Base-by-base conservation (phyloP, 1,140 invertebrate genomes). In the Thereuonema tuberculata region DNA sequence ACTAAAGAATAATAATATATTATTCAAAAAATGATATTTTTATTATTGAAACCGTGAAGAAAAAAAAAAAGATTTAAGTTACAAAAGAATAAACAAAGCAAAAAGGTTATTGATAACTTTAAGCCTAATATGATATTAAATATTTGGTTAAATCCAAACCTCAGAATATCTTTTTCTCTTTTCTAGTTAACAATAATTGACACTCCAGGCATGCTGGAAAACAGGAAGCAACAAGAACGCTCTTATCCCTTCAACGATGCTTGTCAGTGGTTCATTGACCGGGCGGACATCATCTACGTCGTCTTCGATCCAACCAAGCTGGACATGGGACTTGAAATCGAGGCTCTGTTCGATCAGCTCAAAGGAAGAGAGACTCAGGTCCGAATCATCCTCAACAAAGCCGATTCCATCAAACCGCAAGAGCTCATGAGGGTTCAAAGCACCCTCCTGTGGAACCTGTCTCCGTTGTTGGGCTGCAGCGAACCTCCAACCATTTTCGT, bases 201-300 rank as follows among this genome's bases (percentile, higher is more conserved):
- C 78, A 95, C 94, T 69, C 93, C 93, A 56, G 93, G 93, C 59
- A 93, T 96, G 67, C 75, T 95, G 63, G 93, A 96, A 79, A 89
- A 93, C 63, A 80, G 89, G 59, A 93, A 93, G 73, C 88, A 92
- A 78, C 86, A 93, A 20, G 92, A 93, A 60, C 81, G 92, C 49
- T 80, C 91, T 31, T 95, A 95, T 72, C 89, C 91, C 47, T 94
- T 94, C 73, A 94, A 93, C 68, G 92, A 95, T 68, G 92, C 90
- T 24, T 93, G 90, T 69, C 91, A 95, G 72, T 97, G 93, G 93
- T 95, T 89, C 70, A 93, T 95, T 68, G 91, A 96, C 72, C 81
- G 92, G 61, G 91, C 91, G 14, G 92, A 95, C 72, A 86, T 94
- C 58, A 93, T 96, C 70, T 93, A 95, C 73, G 78, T 96, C 49